Conservation (phyloP, 1,140 invertebrate species). For the Brachionus calyciflorus region DNA sequence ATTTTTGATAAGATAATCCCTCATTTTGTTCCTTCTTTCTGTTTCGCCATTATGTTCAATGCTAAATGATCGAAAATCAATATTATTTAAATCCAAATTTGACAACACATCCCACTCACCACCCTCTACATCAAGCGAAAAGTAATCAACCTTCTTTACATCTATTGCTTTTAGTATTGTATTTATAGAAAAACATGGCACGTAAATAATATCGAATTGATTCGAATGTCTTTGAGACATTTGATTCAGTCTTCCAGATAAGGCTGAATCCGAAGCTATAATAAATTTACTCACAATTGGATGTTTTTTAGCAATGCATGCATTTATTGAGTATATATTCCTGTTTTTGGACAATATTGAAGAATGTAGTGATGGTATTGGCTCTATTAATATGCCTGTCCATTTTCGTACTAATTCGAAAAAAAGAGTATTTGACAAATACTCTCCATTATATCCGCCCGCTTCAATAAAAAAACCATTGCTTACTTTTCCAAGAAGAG, state of each 20-base stretch:
- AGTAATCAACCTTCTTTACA: slow-evolving; percentile 41
- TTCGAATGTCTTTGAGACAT: neutral
- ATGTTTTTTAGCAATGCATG: neutral
- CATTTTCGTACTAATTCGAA: slow-evolving; percentile 70
- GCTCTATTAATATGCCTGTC: slow-evolving; percentile 72
- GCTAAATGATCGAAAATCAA: neutral
- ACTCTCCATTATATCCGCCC: slow-evolving; percentile 64
- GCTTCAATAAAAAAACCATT: slow-evolving; percentile 66
- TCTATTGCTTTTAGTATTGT: slow-evolving; percentile 4
- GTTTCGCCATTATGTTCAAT: neutral
- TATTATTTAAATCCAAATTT: neutral
- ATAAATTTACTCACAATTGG: neutral
- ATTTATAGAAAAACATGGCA: slow-evolving; percentile 20
- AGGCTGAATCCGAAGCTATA: neutral
- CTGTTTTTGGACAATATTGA: slow-evolving; percentile 51
- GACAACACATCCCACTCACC: slow-evolving; percentile 30
- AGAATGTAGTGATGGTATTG: slow-evolving; percentile 66
- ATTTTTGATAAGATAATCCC: too few species aligned
- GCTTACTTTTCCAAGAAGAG: neutral
- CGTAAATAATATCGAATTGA: neutral
- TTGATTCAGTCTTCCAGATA: neutral
- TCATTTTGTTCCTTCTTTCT: neutral
- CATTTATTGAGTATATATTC: slow-evolving; percentile 13
- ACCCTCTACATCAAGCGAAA: slow-evolving; percentile 41
- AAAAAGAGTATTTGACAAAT: slow-evolving; percentile 67